These are phyloP conservation scores for Podargus strigoides DNA, from an alignment of 2,797 vertebrate species.

Conservation along the genomic window DNA sequence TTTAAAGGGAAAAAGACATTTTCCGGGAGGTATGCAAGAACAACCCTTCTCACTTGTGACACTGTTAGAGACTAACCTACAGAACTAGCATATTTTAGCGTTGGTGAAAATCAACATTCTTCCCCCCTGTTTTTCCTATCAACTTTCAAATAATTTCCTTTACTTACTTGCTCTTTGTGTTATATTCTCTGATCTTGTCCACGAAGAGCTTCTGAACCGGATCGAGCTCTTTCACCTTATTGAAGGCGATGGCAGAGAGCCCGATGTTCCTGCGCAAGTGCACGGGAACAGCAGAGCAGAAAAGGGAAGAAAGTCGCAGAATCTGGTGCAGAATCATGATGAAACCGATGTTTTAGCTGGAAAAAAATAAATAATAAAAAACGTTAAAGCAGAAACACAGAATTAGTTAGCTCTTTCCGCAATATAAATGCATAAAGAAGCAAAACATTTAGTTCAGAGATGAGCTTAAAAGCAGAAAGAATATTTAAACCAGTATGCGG, in stretches of 20 bases:
- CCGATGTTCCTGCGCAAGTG: constrained; percentile 88
- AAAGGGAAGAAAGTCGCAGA: constrained; percentile 77
- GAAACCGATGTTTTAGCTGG: not conserved
- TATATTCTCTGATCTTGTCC: constrained; percentile 89
- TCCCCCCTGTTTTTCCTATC: not conserved
- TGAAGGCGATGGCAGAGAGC: constrained; percentile 84
- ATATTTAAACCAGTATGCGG: fast-evolving
- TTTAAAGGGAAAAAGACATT: not conserved
- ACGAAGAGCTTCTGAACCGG: constrained; percentile 93
- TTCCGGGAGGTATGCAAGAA: not conserved
- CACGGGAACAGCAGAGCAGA: constrained; percentile 74
- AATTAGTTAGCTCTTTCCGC: not conserved
- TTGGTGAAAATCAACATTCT: not conserved
- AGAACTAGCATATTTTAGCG: not conserved
- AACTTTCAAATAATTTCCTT: not conserved
- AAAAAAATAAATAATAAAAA: no score
- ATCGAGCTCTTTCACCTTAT: constrained; percentile 83
- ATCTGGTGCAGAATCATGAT: constrained; percentile 85
- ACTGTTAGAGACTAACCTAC: not conserved
- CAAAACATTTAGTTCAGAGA: no score
- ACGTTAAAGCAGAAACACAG: not conserved
- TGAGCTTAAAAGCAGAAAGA: no score
- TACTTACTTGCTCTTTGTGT: constrained; percentile 84
- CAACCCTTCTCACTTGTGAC: not conserved
- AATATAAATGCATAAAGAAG: fast-evolving